These are phyloP conservation scores for Habropoda laboriosa DNA, from an alignment of 1,140 invertebrate genomes.

Conservation along the genomic window DNA sequence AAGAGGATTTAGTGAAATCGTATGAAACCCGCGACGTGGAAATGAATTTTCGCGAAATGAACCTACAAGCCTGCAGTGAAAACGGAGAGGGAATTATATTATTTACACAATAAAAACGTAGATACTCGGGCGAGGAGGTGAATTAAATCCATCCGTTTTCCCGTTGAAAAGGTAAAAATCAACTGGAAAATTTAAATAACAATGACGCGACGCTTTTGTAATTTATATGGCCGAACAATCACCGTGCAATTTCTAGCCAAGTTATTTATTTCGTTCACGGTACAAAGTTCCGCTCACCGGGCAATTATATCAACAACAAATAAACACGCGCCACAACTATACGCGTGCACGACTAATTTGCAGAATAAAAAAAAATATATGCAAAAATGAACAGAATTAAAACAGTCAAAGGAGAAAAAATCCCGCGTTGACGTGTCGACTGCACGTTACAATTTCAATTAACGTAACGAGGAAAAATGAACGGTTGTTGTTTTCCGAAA, in stretches of 20 bases:
- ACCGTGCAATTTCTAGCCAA: background rate
- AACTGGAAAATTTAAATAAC: slow-evolving; percentile 45
- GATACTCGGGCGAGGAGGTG: background rate
- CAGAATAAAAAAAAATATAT: background rate
- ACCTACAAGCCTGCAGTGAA: background rate
- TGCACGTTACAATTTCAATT: background rate
- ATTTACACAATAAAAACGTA: background rate
- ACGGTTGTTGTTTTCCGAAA: background rate
- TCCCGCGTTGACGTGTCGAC: background rate
- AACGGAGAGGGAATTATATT: background rate
- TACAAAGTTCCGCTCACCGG: slow-evolving; percentile 20
- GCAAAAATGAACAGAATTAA: too few relatives aligned
- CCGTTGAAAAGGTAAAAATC: slow-evolving; percentile 1
- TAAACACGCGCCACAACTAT: background rate
- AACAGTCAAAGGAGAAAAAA: background rate
- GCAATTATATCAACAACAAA: slow-evolving; percentile 24
- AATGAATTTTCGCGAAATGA: background rate
- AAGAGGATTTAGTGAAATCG: background rate
- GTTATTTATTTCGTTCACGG: slow-evolving; percentile 35
- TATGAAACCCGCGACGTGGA: background rate
- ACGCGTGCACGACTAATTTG: background rate
- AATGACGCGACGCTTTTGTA: slow-evolving; percentile 32
- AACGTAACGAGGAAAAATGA: background rate
- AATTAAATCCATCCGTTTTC: slow-evolving; percentile 27
- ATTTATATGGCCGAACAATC: slow-evolving; percentile 36